phyloP scores from a whole-genome alignment of 2,888 invertebrate species.

The Lutraria lutraria region DNA sequence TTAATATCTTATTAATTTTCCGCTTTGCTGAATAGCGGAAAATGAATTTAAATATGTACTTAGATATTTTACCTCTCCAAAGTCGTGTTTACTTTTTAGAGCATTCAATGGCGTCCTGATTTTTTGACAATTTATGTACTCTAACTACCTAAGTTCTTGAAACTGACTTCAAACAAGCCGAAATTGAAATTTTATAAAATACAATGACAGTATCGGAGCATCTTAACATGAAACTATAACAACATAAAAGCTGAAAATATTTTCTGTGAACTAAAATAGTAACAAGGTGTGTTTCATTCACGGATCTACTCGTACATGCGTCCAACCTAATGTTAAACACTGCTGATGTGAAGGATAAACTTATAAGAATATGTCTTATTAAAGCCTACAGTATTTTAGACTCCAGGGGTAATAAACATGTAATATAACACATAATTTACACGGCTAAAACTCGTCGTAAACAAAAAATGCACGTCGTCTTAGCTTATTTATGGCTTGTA shows the following conservation, averaged over 20 bases:
- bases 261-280: background rate
- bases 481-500: background rate
- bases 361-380: background rate
- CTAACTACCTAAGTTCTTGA: too few relatives aligned
- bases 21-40: too few relatives aligned
- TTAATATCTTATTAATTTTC: too few relatives aligned
- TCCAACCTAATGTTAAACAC: background rate
- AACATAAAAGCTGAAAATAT: background rate
- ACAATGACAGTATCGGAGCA: too few relatives aligned
- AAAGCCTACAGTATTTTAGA: background rate
- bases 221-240: background rate
- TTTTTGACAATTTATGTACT: too few relatives aligned
- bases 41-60: too few relatives aligned
- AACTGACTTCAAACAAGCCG: too few relatives aligned
- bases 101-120: too few relatives aligned
- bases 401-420: constrained; percentile 4
- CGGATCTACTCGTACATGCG: background rate
- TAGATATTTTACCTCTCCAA: too few relatives aligned
- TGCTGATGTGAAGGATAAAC: background rate
- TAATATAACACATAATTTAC: background rate
- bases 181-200: too few relatives aligned
- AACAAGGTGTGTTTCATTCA: background rate
- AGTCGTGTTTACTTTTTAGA: too few relatives aligned
- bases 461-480: background rate
- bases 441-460: background rate